Base-by-base conservation (phyloP, 1,140 invertebrate genomes). In the Cherax quadricarinatus region DNA sequence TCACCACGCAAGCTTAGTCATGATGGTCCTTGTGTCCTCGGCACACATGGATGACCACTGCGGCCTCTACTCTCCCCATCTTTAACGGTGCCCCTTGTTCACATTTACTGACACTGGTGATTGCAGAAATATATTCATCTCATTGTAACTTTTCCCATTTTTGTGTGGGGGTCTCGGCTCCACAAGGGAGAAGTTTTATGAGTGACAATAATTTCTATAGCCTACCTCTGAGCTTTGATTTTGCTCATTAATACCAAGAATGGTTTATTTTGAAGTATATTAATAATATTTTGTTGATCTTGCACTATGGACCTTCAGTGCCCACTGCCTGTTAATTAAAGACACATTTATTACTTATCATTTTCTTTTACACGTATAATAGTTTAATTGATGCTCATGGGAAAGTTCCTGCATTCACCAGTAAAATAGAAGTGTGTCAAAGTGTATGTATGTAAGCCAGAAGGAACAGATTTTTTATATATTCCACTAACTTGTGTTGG, bases 401-500 rank as follows among this genome's bases (percentile, higher is more conserved):
- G 30, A 66, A 21, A 78, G 88, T 75, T 62, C 88, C 81, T 85
- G 88, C 70, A 75, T 79, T 90, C 88, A 90, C 88, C 82, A 85
- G 49, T 73, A 49, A n/a, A 53, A 60, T 57, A 57, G 88, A 84
- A 78, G 81, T 83, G 89, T 91, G 84, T 91, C 62, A 81, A 73
- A 80, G 82, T 91, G 89, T 91, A 91, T 85, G 79, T 91, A 81
- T 87, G 78, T 86, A 91, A 81, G 84, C 60, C 83, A 82, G 66
- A 70, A 66, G 24, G 66, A 75, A 85, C 88, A 84, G 87, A 62
- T 86, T 91, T 91, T 91, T 91, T 86, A 81, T 80, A 90, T 91
- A 91, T 86, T 91, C 81, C 88, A 91, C 90, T 86, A 86, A 91
- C 84, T 91, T 86, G 85, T 86, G 85, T 86, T 91, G 90, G n/a